Evolutionary conservation across 2,888 invertebrate species (phyloP).

Genomic region (Napeogenes sylphis): DNA sequence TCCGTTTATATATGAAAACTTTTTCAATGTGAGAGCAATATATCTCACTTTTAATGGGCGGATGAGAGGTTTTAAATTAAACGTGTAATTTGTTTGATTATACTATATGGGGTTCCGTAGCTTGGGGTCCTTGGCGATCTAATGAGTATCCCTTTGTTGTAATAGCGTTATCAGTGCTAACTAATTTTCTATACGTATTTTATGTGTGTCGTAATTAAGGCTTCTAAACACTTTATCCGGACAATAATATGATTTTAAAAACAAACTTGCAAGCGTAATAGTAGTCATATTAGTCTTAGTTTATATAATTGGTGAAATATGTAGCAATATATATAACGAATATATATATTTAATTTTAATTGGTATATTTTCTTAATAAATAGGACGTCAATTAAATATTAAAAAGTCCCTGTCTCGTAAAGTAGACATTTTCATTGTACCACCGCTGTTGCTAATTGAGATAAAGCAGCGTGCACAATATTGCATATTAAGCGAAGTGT

Average conservation of each 20-base stretch:
- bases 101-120: background rate
- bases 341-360: too few species aligned
- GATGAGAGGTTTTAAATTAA: conserved; percentile 27
- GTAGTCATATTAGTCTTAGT: too few species aligned
- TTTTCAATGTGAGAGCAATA: conserved; percentile 26
- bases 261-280: too few species aligned
- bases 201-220: too few species aligned
- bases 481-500: conserved; percentile 31
- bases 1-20: conserved; percentile 13
- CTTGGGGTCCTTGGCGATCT: background rate
- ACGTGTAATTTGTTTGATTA: conserved; percentile 17
- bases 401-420: conserved; percentile 12
- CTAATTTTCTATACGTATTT: too few species aligned
- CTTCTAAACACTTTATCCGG: too few species aligned
- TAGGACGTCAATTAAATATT: conserved; percentile 2
- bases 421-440: conserved; percentile 8
- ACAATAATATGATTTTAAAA: too few species aligned
- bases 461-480: conserved; percentile 42
- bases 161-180: too few species aligned
- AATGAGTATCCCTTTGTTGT: too few species aligned
- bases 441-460: conserved; percentile 45
- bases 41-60: conserved; percentile 20
- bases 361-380: too few species aligned
- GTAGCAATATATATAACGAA: too few species aligned
- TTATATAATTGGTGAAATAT: too few species aligned